Conservation (phyloP, 2,113 vertebrate species). For the Helogale parvula region DNA sequence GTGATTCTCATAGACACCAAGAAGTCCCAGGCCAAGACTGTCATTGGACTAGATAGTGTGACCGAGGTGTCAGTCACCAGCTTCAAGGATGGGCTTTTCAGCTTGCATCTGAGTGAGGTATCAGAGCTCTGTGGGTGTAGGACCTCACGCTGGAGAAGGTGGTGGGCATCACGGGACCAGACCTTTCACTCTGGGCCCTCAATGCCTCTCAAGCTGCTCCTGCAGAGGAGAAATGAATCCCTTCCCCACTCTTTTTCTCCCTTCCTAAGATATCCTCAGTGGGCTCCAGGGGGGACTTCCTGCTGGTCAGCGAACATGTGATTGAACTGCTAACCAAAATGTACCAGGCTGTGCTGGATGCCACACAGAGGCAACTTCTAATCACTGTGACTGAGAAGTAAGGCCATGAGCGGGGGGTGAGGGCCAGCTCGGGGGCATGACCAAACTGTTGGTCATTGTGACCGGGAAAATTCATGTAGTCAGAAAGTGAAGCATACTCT, state of each 20-base stretch:
- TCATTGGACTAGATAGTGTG: conserved; percentile 82
- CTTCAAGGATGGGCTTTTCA: conserved; percentile 85
- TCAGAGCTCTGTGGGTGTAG: rapidly evolving
- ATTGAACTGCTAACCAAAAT: conserved; percentile 85
- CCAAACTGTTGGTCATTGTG: conserved; percentile 42
- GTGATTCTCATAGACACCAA: conserved; percentile 85
- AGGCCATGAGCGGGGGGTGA: conserved; percentile 33
- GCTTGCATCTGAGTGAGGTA: conserved; percentile 87
- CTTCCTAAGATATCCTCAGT: conserved; percentile 69
- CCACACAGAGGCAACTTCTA: conserved; percentile 71
- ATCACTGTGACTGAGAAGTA: conserved; percentile 85
- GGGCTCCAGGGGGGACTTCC: conserved; percentile 84
- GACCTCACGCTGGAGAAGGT: not conserved
- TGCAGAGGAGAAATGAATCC: not conserved
- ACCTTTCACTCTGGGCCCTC: not conserved
- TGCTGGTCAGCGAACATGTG: conserved; percentile 85
- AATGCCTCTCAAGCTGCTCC: not conserved
- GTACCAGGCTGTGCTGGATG: conserved; percentile 78
- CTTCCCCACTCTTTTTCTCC: not conserved
- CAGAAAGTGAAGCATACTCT: not conserved
- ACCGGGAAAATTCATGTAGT: not conserved
- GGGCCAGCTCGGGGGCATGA: not conserved
- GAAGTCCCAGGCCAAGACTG: conserved; percentile 81
- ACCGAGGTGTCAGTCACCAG: conserved; percentile 81
- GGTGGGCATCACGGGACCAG: no score